Evolutionary conservation across 2,113 vertebrate genomes (phyloP).

Genomic region (Neogobius melanostomus): DNA sequence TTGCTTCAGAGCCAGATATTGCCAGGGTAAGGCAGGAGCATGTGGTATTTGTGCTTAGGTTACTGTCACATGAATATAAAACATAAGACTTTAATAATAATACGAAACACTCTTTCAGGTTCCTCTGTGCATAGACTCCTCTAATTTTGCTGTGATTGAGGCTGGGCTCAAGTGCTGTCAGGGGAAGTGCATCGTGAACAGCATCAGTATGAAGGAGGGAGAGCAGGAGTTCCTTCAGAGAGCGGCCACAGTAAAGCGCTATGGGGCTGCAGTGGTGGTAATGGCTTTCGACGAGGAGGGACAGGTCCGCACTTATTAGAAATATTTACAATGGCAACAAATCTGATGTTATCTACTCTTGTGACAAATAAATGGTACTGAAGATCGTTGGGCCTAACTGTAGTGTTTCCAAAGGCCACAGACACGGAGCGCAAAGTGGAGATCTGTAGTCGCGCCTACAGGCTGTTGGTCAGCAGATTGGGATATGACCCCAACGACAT

Average conservation of each 20-base stretch:
- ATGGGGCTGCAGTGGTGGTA: constrained; percentile 90
- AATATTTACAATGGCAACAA: background rate
- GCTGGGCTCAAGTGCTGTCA: constrained; percentile 94
- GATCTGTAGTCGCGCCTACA: constrained; percentile 89
- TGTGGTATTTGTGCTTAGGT: too few relatives aligned
- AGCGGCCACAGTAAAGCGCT: constrained; percentile 84
- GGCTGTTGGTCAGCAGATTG: constrained; percentile 82
- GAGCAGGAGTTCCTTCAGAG: constrained; percentile 88
- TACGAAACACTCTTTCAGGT: constrained; percentile 74
- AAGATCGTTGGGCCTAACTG: background rate
- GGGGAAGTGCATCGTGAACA: constrained; percentile 97
- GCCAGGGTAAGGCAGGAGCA: constrained; percentile 78
- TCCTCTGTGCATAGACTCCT: constrained; percentile 95
- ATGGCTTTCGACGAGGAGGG: constrained; percentile 98
- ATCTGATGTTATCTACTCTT: background rate
- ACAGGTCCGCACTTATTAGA: constrained; percentile 75
- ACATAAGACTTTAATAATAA: too few relatives aligned
- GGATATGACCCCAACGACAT: constrained; percentile 91
- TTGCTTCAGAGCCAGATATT: constrained; percentile 93
- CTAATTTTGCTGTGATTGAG: constrained; percentile 93
- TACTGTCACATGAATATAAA: too few relatives aligned
- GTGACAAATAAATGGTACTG: background rate
- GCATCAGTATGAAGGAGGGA: constrained; percentile 96
- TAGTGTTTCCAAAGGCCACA: constrained; percentile 81
- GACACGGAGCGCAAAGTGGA: constrained; percentile 85